Evolutionary conservation across 2,113 vertebrate species (phyloP), one percentile per base, ranked within the genome.

Genomic region (Marmota monax): DNA sequence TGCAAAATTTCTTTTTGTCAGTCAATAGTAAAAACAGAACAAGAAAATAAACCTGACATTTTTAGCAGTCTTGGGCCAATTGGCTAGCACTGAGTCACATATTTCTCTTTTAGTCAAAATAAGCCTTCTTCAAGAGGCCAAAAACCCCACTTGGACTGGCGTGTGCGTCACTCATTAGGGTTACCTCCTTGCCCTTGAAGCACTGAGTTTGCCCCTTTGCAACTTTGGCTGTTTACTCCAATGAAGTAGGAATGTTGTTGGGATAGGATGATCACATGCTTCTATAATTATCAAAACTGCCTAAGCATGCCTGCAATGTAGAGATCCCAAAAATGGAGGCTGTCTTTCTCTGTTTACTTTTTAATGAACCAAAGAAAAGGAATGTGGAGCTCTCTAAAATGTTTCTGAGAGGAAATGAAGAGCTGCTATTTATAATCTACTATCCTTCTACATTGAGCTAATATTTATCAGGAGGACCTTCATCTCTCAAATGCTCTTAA

Each of bases 351-450:
- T 91, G 63, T 90, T 95, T 96, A 89, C 48, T 95, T 96, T 93
- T 96, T 94, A 95, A 96, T 85, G 70, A 96, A 86, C 78, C 34
- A 39, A 93, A 84, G 84, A 17, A 85, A 85, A 89, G n/a, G 48
- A 95, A 88, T 61, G 48, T 65, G 58, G 61, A 76, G 56, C 27
- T 65, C 65, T 92, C 72, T 76, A 73, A 93, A 92, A 92, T 77
- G 80, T 95, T 88, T 94, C 84, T 87, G 76, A 77, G 13, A 83
- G 85, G 73, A 88, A 90, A 90, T 34, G 27, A 95, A 90, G 56
- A 63, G 83, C 56, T 95, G 74, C 84, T 96, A 48, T 90, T 96
- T 95, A 93, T 93, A 84, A 80, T 45, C 74, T 65, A 65, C 88
- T 72, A 14, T 37, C 69, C 80, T 53, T 93, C 76, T 95, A 37